Conservation (phyloP, 2,888 invertebrate species). For the Plebejus argus region DNA sequence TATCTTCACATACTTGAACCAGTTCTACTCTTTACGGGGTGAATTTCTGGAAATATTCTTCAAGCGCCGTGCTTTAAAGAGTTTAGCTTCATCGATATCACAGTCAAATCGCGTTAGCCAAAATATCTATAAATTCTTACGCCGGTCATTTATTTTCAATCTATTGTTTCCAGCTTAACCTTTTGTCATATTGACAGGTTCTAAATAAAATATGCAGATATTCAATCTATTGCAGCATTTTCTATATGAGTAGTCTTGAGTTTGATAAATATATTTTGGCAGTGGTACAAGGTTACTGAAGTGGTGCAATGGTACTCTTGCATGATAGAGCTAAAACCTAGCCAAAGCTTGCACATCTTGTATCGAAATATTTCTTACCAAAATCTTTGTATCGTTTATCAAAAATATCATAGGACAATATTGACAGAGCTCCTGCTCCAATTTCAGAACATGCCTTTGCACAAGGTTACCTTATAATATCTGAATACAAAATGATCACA, state of each 20-base stretch:
- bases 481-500: neutral
- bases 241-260: neutral
- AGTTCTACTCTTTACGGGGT: neutral
- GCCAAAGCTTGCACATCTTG: neutral
- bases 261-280: constrained; percentile 13
- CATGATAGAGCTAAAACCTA: neutral
- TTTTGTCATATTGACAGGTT: neutral
- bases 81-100: too few relatives aligned
- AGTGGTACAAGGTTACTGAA: neutral
- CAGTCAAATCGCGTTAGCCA: too few relatives aligned
- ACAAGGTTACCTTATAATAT: neutral
- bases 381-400: neutral
- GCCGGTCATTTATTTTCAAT: too few relatives aligned
- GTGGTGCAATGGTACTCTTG: constrained; percentile 1
- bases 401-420: neutral
- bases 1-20: neutral
- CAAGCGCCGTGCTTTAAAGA: too few relatives aligned
- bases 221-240: neutral
- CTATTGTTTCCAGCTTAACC: neutral
- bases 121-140: too few relatives aligned
- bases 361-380: neutral
- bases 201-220: neutral
- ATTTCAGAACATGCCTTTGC: neutral
- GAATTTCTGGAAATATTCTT: neutral
- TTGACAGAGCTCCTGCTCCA: neutral